Percentiles rank a stretch among this genome's conserved stretches.
Evolutionary conservation across 2,113 vertebrate species (phyloP).

Genomic region (Gymnorhina tibicen): DNA sequence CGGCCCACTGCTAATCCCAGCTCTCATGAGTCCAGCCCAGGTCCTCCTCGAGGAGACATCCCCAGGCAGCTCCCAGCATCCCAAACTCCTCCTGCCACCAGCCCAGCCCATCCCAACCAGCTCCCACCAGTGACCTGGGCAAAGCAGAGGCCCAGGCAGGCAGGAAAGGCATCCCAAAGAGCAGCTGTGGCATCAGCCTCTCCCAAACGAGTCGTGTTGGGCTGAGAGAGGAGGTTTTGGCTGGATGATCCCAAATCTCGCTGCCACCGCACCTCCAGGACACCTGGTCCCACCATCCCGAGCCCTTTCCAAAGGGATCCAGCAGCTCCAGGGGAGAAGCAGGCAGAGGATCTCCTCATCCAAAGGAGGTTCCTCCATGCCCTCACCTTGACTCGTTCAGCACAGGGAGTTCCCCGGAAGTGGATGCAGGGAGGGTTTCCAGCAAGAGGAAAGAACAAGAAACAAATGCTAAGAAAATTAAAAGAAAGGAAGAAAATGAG

Average conservation of each 20-base stretch:
- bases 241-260: not conserved
- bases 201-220: rapidly evolving
- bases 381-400: not conserved
- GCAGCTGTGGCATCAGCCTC: not conserved
- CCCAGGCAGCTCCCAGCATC: not conserved
- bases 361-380: not conserved
- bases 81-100: not conserved
- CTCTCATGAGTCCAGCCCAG: not conserved
- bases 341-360: not conserved
- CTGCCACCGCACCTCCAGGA: not conserved
- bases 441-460: not conserved
- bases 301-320: not conserved
- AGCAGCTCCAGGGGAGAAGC: not conserved
- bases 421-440: not conserved
- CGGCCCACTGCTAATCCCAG: not conserved
- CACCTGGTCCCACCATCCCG: rapidly evolving
- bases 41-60: not conserved
- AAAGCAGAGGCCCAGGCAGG: not conserved
- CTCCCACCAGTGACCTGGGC: not conserved
- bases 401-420: not conserved
- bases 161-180: not conserved
- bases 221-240: not conserved
- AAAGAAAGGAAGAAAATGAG: not conserved
- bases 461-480: not conserved
- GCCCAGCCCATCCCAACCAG: not conserved